phyloP scores from a whole-genome alignment of 2,113 vertebrate species.

The Vulpes ferrilata region DNA sequence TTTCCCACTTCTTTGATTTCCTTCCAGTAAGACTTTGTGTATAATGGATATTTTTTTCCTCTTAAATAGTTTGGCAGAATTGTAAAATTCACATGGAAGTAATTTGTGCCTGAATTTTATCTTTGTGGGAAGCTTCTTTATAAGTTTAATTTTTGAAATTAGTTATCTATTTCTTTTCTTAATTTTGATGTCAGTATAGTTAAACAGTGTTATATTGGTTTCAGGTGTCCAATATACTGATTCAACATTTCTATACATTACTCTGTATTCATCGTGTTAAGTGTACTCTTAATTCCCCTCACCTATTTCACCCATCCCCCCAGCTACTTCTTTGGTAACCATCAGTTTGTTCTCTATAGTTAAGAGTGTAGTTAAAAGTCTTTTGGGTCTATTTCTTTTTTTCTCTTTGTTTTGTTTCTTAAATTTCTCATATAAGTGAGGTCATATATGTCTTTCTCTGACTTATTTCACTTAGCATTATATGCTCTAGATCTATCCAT shows the following conservation, averaged over 20 bases:
- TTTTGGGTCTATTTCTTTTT: not conserved
- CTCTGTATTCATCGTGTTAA: not conserved
- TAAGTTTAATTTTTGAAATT: not conserved
- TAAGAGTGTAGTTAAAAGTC: not conserved
- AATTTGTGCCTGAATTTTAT: not conserved
- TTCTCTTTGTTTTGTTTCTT: not conserved
- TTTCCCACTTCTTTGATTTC: not conserved
- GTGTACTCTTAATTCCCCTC: not conserved
- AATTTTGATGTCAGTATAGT: not conserved
- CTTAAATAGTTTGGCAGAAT: not conserved
- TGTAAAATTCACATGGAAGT: not conserved
- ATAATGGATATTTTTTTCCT: not conserved
- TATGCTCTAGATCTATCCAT: not conserved
- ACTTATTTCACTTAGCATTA: not conserved
- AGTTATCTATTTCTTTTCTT: not conserved
- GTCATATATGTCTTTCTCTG: not conserved
- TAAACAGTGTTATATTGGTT: not conserved
- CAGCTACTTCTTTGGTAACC: not conserved
- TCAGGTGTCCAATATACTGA: not conserved
- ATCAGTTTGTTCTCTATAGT: not conserved
- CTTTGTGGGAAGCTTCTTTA: not conserved
- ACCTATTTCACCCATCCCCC: not conserved
- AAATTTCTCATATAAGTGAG: not conserved
- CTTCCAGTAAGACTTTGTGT: not conserved
- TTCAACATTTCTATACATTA: not conserved